Evolutionary conservation across 1,140 invertebrate species (phyloP).

Genomic region (Eupristina koningsbergeri): DNA sequence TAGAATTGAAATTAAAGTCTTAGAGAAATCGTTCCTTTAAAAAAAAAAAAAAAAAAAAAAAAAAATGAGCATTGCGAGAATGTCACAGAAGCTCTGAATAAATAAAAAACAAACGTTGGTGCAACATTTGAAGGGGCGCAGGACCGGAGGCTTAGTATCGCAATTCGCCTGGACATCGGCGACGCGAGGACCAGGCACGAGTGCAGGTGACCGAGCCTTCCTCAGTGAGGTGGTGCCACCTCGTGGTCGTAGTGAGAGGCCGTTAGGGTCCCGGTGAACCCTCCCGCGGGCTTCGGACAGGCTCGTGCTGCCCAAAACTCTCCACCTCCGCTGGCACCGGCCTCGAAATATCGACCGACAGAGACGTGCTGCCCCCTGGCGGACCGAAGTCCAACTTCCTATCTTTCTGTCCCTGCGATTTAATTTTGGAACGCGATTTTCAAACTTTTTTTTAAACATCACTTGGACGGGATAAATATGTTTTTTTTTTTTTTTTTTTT

Average conservation of each 20-base stretch:
- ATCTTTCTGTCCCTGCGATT: no score
- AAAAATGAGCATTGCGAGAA: no score
- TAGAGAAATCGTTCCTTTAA: no score
- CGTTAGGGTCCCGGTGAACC: background rate
- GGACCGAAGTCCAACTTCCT: conserved; percentile 40
- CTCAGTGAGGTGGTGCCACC: conserved; percentile 60
- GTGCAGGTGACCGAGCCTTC: background rate
- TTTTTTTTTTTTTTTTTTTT: no score
- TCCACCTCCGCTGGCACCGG: conserved; percentile 1
- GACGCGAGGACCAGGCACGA: conserved; percentile 53
- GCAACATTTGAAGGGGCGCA: background rate
- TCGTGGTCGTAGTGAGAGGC: conserved; percentile 30
- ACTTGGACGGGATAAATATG: no score
- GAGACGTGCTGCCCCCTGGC: conserved; percentile 66
- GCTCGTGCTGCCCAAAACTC: conserved; percentile 1
- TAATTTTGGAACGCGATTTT: no score
- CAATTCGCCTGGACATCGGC: background rate
- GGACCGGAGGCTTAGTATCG: no score
- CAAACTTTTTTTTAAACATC: no score
- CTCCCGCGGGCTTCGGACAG: background rate
- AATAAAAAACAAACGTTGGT: background rate
- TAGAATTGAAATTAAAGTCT: no score
- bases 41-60: no score
- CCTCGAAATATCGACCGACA: conserved; percentile 51
- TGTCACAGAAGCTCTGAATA: no score